Percentiles rank a stretch among this genome's conserved stretches.
phyloP scores from a whole-genome alignment of 2,797 vertebrate genomes.

The Helarctos malayanus region DNA sequence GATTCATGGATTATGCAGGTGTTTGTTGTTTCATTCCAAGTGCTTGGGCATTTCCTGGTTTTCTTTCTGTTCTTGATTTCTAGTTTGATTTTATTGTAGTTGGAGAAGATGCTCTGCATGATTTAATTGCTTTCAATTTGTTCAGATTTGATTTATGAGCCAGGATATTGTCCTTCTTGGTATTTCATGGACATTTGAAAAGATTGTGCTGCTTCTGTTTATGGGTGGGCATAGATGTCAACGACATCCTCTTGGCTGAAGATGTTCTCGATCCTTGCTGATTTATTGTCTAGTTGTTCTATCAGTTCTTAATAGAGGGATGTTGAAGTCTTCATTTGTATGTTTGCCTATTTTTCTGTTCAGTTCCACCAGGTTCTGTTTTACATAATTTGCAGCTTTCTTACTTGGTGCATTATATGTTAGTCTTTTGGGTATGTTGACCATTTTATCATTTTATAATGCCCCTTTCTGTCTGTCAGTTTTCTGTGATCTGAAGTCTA shows the following conservation, averaged over 20 bases:
- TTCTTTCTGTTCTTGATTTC: not conserved
- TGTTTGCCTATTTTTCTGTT: not conserved
- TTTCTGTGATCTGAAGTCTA: not conserved
- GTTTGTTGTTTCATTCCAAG: not conserved
- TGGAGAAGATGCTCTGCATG: not conserved
- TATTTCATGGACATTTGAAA: not conserved
- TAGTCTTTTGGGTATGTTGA: not conserved
- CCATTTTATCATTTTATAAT: not conserved
- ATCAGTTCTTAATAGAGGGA: not conserved
- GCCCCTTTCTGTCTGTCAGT: not conserved
- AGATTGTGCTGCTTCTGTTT: not conserved
- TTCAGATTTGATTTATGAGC: constrained; percentile 28
- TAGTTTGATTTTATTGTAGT: not conserved
- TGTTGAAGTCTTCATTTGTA: not conserved
- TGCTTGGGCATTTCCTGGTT: not conserved
- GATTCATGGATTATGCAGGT: not conserved
- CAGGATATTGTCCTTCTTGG: not conserved
- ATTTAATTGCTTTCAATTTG: not conserved
- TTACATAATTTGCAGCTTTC: not conserved
- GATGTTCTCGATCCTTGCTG: not conserved
- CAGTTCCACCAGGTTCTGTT: not conserved
- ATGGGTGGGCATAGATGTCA: not conserved
- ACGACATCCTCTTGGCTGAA: not conserved
- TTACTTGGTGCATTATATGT: not conserved
- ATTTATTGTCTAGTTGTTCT: not conserved